Conservation (phyloP, 2,888 invertebrate species). For the Psococerastis gibbosa region DNA sequence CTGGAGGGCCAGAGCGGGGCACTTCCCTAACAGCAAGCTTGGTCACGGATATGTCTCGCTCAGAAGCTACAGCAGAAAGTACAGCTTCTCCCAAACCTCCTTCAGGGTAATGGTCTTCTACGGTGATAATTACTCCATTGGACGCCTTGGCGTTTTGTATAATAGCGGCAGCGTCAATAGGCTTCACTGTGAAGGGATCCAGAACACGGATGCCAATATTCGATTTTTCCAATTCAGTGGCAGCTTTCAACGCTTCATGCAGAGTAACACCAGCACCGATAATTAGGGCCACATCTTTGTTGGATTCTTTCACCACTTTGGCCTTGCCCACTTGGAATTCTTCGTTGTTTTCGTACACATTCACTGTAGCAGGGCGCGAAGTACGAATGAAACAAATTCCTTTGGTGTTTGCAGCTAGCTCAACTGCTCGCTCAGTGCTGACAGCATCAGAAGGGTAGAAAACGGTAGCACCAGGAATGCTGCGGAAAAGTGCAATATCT, state of each 20-base stretch:
- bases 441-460: slow-evolving; percentile 79
- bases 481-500: slow-evolving; percentile 87
- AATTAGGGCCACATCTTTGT: slow-evolving; percentile 62
- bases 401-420: slow-evolving; percentile 84
- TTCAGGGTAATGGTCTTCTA: slow-evolving; percentile 94
- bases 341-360: slow-evolving; percentile 73
- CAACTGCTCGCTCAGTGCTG: slow-evolving; percentile 81
- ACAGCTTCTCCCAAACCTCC: slow-evolving; percentile 97
- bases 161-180: slow-evolving; percentile 66
- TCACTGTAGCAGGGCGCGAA: slow-evolving; percentile 73
- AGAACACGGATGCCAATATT: slow-evolving; percentile 64
- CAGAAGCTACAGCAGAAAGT: slow-evolving; percentile 51
- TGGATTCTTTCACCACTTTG: slow-evolving; percentile 56
- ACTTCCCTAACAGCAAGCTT: slow-evolving; percentile 64
- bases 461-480: slow-evolving; percentile 54
- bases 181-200: slow-evolving; percentile 94
- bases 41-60: slow-evolving; percentile 49
- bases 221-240: slow-evolving; percentile 46
- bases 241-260: slow-evolving; percentile 74
- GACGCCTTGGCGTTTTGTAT: slow-evolving; percentile 54
- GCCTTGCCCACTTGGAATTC: slow-evolving; percentile 62
- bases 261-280: slow-evolving; percentile 91
- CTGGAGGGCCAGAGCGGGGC: slow-evolving; percentile 85
- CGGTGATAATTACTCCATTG: slow-evolving; percentile 70
- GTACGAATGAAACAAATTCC: slow-evolving; percentile 94